A percentile compares a stretch with the other conserved stretches of the same genome.
phyloP scores from a whole-genome alignment of 2,797 vertebrate genomes.

The Pelodytes ibericus region DNA sequence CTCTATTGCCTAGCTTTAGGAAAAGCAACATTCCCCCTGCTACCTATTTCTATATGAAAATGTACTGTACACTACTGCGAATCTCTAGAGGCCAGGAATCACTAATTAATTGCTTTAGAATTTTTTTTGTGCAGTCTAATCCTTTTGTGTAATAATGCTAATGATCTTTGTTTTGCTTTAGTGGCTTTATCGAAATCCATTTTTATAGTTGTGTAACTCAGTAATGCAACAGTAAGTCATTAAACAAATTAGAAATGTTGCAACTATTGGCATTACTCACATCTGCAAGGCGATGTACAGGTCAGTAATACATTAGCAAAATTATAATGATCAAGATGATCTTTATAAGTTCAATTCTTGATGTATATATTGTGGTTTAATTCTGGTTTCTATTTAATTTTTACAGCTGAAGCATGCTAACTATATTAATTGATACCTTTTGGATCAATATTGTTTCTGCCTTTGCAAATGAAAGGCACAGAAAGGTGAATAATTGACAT shows the following conservation, averaged over 20 bases:
- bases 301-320: slow-evolving; percentile 34
- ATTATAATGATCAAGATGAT: slow-evolving; percentile 17
- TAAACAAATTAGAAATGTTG: slow-evolving; percentile 41
- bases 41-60: neutral
- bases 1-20: too few species aligned
- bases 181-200: slow-evolving; percentile 40
- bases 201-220: slow-evolving; percentile 41
- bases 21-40: too few species aligned
- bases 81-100: slow-evolving; percentile 13
- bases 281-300: slow-evolving; percentile 23
- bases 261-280: slow-evolving; percentile 29
- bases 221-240: slow-evolving; percentile 39
- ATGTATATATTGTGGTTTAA: slow-evolving; percentile 8
- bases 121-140: slow-evolving; percentile 22
- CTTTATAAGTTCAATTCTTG: neutral
- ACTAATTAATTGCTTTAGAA: slow-evolving; percentile 36
- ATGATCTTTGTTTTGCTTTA: slow-evolving; percentile 48
- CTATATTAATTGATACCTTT: neutral
- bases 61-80: neutral
- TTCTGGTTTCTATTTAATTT: neutral
- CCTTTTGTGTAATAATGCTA: slow-evolving; percentile 41
- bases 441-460: slow-evolving; percentile 1
- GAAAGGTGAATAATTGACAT: neutral
- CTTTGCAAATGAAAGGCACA: neutral
- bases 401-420: neutral